Percentiles rank a stretch among this genome's conserved stretches.
phyloP scores from a whole-genome alignment of 2,888 invertebrate species.

The Athripsodes cinereus region DNA sequence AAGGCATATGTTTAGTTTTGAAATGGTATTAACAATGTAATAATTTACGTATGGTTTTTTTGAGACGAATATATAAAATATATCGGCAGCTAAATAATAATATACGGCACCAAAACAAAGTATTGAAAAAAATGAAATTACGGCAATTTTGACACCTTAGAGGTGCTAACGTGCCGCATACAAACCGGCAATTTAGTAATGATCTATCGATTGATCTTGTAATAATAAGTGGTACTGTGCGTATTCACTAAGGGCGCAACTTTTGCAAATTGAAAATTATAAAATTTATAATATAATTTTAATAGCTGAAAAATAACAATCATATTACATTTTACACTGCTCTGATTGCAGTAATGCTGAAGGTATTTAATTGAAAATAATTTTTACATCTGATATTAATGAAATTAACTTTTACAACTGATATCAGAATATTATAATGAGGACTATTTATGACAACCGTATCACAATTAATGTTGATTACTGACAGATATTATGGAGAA shows the following conservation, averaged over 20 bases:
- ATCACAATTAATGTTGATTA: too few species aligned
- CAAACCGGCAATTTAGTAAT: slow-evolving; percentile 4
- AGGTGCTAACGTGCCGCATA: slow-evolving; percentile 42
- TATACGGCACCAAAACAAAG: not conserved
- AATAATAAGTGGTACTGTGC: slow-evolving; percentile 3
- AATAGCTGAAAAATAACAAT: too few species aligned
- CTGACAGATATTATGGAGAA: too few species aligned
- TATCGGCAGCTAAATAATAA: slow-evolving; percentile 1
- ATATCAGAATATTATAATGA: too few species aligned
- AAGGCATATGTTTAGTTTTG: not conserved
- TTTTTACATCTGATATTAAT: too few species aligned
- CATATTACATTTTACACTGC: too few species aligned
- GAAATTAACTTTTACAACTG: too few species aligned
- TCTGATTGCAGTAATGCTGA: too few species aligned
- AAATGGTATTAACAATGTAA: not conserved
- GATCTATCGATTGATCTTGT: slow-evolving; percentile 3
- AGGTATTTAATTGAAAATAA: too few species aligned
- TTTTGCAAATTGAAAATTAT: not conserved
- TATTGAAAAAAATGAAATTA: slow-evolving; percentile 36
- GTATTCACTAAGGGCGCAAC: not conserved
- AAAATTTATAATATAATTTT: too few species aligned
- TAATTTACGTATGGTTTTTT: not conserved
- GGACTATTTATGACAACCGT: too few species aligned
- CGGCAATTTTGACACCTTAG: slow-evolving; percentile 52
- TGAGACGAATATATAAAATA: not conserved